Evolutionary conservation across 30 jellyfish, hydroid and myxozoan genomes (phyloP).

Genomic region (Calvadosia cruxmelitensis): DNA sequence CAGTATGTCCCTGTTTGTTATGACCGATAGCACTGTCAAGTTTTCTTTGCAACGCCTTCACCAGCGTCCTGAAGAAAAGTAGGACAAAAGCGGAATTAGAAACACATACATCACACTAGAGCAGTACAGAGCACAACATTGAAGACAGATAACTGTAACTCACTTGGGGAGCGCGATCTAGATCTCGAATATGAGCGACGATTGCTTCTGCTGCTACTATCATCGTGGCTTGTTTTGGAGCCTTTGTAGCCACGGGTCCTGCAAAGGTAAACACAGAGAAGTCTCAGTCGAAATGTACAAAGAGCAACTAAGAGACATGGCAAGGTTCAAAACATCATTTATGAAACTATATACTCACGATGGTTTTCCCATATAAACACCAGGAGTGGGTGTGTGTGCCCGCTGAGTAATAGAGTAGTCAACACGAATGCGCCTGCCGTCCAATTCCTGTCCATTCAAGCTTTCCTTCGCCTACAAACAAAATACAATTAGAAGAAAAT

Average conservation of each 20-base stretch:
- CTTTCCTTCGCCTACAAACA: conserved; percentile 80
- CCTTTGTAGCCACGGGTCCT: background rate
- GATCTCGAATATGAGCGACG: background rate
- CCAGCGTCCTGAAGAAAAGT: background rate
- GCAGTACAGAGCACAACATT: background rate
- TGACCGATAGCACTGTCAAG: no score
- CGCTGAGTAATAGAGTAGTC: conserved; percentile 98
- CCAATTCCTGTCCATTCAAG: conserved; percentile 95
- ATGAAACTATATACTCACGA: conserved; percentile 9
- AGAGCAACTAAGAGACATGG: no score
- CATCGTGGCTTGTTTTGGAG: background rate
- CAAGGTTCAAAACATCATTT: background rate
- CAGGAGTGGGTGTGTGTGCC: conserved; percentile 99
- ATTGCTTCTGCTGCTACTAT: background rate
- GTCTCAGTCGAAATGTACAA: background rate
- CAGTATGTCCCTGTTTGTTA: no score
- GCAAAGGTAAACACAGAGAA: background rate
- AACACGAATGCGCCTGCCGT: conserved; percentile 97
- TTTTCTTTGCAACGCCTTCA: background rate
- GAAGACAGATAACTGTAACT: background rate
- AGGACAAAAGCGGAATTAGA: background rate
- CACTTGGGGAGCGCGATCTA: background rate
- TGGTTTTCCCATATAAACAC: conserved; percentile 99
- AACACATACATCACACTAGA: background rate
- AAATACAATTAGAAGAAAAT: background rate